Base-by-base conservation (phyloP, 2,113 vertebrate genomes). In the Protobothrops mucrosquamatus region DNA sequence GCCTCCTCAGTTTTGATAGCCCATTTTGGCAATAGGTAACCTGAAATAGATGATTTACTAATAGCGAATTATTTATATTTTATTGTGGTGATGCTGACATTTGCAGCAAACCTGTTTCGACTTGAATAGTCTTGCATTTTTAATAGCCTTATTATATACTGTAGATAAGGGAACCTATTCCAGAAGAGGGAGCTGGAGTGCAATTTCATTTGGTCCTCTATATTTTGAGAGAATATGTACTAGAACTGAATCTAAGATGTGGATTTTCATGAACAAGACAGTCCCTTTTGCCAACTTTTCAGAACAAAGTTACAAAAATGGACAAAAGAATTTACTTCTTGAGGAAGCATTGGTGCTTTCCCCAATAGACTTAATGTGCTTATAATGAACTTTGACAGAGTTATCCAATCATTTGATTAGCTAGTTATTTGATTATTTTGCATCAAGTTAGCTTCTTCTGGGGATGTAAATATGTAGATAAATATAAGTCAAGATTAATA, bases 101-200 rank as follows among this genome's bases (percentile, higher is more conserved):
- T 85, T 64, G 52, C 52, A 87, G 92, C 89, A 10, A 91, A 85
- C 57, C 22, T 93, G 23, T 55, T 6, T n/a, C 1, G 1, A 89
- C 92, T 34, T 89, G 2, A 93, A 90, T 93, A 8, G 4, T 6
- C 92, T 93, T 87, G 8, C 0, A 86, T 20, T 18, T 64, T 1
- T 0, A 0, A 20, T 29, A 26, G 34, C 88, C 54, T 51, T 91
- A 91, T 56, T 91, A 91, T n/a, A 85, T 29, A 26, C 29, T 64
- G 61, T 64, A 64, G 43, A 9, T 88, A 29, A 0, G 0, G 10
- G 2, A 56, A 8, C 52, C 89, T 90, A 61, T 64, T 90, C 96
- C 96, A 96, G 93, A n/a, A 97, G 97, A 94, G 96, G 95, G 96
- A 96, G 96, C 81, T 57, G 92, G 91, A 96, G 95, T 88, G 74